A percentile compares a stretch with the other conserved stretches of the same genome.
These are phyloP conservation scores for Drosophila hydei DNA, from an alignment of 1,140 invertebrate species.

Conservation along the genomic window DNA sequence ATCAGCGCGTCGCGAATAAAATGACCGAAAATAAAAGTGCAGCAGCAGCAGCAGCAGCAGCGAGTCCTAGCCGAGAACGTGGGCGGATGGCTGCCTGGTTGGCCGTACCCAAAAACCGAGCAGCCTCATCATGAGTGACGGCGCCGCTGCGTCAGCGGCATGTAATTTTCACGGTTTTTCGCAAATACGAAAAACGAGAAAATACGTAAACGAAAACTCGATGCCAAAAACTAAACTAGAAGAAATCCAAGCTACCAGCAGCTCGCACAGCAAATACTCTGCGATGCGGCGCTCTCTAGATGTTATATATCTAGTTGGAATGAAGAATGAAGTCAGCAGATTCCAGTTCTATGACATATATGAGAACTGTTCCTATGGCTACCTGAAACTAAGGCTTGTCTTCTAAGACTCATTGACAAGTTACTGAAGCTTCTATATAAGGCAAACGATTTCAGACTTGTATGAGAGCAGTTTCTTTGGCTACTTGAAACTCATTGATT, in stretches of 20 bases:
- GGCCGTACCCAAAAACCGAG: conserved; percentile 26
- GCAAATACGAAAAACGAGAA: conserved; percentile 73
- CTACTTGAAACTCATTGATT: no score
- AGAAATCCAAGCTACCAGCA: neutral
- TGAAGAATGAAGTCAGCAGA: no score
- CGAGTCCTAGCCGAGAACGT: conserved; percentile 1
- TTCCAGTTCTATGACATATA: no score
- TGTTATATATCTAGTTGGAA: no score
- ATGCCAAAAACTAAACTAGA: conserved; percentile 41
- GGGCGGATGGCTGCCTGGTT: neutral
- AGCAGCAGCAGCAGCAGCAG: conserved; percentile 6
- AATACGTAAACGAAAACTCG: conserved; percentile 62
- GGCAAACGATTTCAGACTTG: no score
- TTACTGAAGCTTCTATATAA: no score
- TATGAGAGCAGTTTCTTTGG: no score
- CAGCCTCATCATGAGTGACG: conserved; percentile 64
- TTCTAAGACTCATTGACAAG: no score
- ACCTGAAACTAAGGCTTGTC: no score
- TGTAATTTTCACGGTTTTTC: conserved; percentile 77
- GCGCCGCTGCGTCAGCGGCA: conserved; percentile 74
- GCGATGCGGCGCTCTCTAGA: no score
- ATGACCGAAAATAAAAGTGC: conserved; percentile 52
- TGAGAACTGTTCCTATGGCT: no score
- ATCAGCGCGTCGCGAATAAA: conserved; percentile 56
- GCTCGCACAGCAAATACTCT: conserved; percentile 9